Conservation (phyloP, 2,797 vertebrate species). For the Chloroceryle amazona region DNA sequence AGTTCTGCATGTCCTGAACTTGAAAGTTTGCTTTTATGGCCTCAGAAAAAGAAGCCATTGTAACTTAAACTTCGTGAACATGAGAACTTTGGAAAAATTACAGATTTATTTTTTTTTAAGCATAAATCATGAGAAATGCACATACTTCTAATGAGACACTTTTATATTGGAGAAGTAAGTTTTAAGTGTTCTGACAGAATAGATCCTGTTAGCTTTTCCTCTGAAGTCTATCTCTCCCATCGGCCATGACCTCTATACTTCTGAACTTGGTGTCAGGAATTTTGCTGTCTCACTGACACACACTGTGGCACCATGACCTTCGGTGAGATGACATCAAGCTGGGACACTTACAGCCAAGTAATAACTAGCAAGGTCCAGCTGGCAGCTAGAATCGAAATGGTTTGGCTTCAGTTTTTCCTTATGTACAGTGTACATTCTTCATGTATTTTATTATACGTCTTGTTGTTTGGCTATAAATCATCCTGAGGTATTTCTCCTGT, state of each 20-base stretch:
- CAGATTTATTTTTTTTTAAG: not conserved
- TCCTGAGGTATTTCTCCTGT: not conserved
- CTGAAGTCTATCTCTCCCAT: not conserved
- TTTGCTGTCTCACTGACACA: not conserved
- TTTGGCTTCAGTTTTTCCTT: not conserved
- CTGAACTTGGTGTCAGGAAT: not conserved
- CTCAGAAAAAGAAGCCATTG: not conserved
- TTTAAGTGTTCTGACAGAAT: not conserved
- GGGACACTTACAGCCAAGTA: not conserved
- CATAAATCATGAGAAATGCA: not conserved
- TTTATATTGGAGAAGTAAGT: not conserved
- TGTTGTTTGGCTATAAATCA: not conserved
- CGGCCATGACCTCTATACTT: not conserved
- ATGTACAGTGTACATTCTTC: no score
- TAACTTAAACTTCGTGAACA: not conserved
- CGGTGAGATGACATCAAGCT: not conserved
- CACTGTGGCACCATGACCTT: not conserved
- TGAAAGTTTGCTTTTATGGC: not conserved
- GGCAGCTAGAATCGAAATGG: not conserved
- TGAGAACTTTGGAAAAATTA: not conserved
- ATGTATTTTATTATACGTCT: fast-evolving
- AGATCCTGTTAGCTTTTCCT: not conserved
- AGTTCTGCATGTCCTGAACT: not conserved
- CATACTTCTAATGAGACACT: fast-evolving
- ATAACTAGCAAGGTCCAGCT: not conserved